A percentile compares a stretch with the other conserved stretches of the same genome.
These are phyloP conservation scores for Phalera bucephala DNA, from an alignment of 2,888 invertebrate species.

Conservation along the genomic window DNA sequence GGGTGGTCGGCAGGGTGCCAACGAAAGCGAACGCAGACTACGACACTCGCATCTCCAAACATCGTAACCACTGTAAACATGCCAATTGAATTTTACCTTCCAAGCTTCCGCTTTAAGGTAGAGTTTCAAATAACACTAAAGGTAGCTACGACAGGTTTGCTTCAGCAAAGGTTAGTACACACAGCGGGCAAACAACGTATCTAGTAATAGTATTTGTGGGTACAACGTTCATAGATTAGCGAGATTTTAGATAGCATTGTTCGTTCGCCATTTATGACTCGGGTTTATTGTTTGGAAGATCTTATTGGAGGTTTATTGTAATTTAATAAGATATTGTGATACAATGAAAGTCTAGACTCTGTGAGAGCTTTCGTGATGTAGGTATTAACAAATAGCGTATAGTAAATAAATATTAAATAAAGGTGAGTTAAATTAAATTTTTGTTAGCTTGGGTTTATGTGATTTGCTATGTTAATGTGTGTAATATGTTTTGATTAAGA, in stretches of 20 bases:
- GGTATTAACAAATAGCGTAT: too few species aligned
- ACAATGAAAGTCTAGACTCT: neutral
- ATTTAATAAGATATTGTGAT: conserved; percentile 1
- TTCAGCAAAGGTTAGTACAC: conserved; percentile 22
- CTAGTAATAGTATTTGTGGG: conserved; percentile 48
- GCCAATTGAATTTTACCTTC: conserved; percentile 17
- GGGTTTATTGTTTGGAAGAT: conserved; percentile 12
- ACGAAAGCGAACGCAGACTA: conserved; percentile 70
- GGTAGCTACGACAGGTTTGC: conserved; percentile 8
- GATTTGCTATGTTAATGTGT: too few species aligned
- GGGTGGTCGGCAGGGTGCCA: conserved; percentile 53
- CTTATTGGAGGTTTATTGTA: conserved; percentile 9
- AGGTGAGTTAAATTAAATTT: too few species aligned
- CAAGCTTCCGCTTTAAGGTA: conserved; percentile 11
- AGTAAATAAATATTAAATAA: too few species aligned
- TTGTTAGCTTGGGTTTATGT: too few species aligned
- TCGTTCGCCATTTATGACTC: conserved; percentile 11
- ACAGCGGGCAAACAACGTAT: conserved; percentile 33
- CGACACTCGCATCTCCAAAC: conserved; percentile 24
- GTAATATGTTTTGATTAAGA: too few species aligned
- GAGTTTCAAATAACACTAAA: conserved; percentile 8
- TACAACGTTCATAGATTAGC: conserved; percentile 42
- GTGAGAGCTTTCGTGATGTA: too few species aligned
- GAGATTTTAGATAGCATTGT: conserved; percentile 40
- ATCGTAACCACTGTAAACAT: conserved; percentile 9